Percentiles rank a stretch among this genome's conserved stretches.
Evolutionary conservation across 2,113 vertebrate species (phyloP).

Genomic region (Thunnus maccoyii): DNA sequence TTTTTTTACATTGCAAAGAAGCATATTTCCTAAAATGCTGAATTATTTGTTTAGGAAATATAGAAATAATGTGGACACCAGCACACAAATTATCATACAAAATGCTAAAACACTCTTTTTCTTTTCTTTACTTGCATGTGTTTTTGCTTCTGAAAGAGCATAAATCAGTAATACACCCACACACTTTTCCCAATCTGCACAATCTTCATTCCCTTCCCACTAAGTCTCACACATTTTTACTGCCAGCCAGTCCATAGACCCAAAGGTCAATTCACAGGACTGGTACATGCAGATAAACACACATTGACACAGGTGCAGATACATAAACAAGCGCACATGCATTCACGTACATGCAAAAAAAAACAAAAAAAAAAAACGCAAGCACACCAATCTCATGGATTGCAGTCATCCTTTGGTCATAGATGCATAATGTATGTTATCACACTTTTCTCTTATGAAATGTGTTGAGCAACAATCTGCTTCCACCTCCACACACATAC

Average conservation of each 20-base stretch:
- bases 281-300: slow-evolving; percentile 20
- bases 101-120: background rate
- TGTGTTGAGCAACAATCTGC: slow-evolving; percentile 53
- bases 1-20: no score
- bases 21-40: background rate
- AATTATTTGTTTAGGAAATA: background rate
- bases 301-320: background rate
- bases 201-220: slow-evolving; percentile 32
- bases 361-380: background rate
- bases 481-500: slow-evolving; percentile 44
- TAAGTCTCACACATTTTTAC: slow-evolving; percentile 40
- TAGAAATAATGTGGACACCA: background rate
- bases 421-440: slow-evolving; percentile 48
- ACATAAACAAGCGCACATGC: background rate
- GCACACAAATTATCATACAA: background rate
- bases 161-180: slow-evolving; percentile 16
- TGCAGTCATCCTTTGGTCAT: slow-evolving; percentile 21
- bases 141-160: slow-evolving; percentile 18
- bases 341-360: slow-evolving; percentile 10
- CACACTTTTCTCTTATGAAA: slow-evolving; percentile 31
- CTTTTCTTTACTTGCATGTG: slow-evolving; percentile 5
- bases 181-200: slow-evolving; percentile 26
- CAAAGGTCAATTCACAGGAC: slow-evolving; percentile 51
- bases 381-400: slow-evolving; percentile 8
- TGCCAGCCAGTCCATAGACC: slow-evolving; percentile 37